phyloP scores from a whole-genome alignment of 53 echinoderm and acorn worm species.

The Stichopus horrens region DNA sequence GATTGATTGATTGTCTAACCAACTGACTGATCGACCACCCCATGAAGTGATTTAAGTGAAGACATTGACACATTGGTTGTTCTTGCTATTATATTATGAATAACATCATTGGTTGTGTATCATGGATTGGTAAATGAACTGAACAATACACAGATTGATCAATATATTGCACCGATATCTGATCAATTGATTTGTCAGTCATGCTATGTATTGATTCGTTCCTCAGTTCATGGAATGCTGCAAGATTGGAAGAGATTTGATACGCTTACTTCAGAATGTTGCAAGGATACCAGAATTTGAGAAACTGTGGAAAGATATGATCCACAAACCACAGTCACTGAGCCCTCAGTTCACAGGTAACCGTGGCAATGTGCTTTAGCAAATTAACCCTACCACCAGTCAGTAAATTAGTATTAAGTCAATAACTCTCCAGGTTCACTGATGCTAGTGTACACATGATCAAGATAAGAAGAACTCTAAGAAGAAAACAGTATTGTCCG shows the following conservation, averaged over 20 bases:
- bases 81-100: neutral
- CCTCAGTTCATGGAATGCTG: constrained; percentile 88
- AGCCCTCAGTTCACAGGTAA: constrained; percentile 91
- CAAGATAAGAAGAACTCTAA: no score
- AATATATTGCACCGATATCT: no score
- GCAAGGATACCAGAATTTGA: constrained; percentile 99
- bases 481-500: no score
- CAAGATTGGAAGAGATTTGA: constrained; percentile 88
- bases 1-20: no score
- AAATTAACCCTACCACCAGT: no score
- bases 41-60: no score
- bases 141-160: neutral
- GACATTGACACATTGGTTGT: no score
- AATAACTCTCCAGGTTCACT: no score
- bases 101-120: neutral
- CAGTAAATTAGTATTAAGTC: no score
- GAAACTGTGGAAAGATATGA: constrained; percentile 88
- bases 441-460: no score
- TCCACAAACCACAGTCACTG: constrained; percentile 87
- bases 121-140: neutral
- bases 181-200: neutral
- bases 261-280: constrained; percentile 89
- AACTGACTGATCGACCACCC: no score
- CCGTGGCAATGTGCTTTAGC: neutral
- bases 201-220: neutral